These are phyloP conservation scores for Bothrops jararaca DNA, from an alignment of 2,113 vertebrate genomes.

Conservation along the genomic window DNA sequence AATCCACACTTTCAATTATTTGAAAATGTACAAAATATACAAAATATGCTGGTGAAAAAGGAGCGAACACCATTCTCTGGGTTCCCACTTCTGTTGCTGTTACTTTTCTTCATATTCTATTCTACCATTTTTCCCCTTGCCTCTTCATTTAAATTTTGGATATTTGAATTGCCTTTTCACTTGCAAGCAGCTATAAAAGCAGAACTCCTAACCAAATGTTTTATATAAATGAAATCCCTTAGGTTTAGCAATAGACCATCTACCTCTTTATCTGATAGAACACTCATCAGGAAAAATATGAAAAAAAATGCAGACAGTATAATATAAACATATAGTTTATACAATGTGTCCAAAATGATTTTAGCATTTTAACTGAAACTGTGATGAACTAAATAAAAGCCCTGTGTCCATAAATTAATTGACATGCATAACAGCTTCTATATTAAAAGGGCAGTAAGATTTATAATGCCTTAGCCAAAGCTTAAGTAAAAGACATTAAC, in stretches of 20 bases:
- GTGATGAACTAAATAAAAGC: neutral
- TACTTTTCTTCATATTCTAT: neutral
- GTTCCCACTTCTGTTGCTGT: neutral
- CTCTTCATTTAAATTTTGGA: neutral
- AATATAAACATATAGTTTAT: constrained; percentile 10
- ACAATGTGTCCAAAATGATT: neutral
- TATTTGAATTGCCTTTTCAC: neutral
- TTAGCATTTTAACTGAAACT: neutral
- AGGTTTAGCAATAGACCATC: neutral
- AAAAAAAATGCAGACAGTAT: neutral
- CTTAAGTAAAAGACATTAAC: neutral
- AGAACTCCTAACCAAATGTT: neutral
- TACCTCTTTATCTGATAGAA: neutral
- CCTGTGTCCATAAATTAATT: neutral
- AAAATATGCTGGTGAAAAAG: neutral
- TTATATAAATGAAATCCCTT: neutral
- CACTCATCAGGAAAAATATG: neutral
- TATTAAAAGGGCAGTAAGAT: constrained; percentile 16
- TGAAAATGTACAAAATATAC: neutral
- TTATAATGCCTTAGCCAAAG: constrained; percentile 7
- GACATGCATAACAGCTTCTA: neutral
- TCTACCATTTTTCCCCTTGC: neutral
- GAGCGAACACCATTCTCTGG: neutral
- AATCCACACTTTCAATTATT: neutral
- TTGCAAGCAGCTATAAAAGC: constrained; percentile 1